Evolutionary conservation across 2,113 vertebrate species (phyloP).

Genomic region (Etia nguti): DNA sequence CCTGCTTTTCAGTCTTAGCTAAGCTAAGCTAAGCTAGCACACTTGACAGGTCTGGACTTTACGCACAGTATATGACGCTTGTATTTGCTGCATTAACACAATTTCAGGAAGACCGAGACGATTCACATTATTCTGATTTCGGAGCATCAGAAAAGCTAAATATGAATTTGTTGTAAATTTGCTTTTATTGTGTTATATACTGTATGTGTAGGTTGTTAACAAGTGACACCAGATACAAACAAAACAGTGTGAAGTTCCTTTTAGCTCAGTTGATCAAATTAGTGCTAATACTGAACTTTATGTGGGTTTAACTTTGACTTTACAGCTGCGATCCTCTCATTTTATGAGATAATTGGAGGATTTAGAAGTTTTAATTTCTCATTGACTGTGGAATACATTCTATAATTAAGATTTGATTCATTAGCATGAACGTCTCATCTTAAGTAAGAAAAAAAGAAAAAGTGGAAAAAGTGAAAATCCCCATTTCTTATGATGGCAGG

Average conservation of each 20-base stretch:
- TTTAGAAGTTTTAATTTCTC: background rate
- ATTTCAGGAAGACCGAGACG: background rate
- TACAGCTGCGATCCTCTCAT: background rate
- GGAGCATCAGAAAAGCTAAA: background rate
- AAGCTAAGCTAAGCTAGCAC: background rate
- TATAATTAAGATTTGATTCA: background rate
- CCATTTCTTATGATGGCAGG: fast-evolving
- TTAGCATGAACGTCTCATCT: background rate
- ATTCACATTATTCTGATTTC: background rate
- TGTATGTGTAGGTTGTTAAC: background rate
- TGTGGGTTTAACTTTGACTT: background rate
- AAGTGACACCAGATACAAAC: background rate
- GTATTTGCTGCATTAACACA: background rate
- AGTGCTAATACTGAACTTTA: background rate
- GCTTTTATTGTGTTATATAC: background rate
- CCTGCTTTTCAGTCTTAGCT: background rate
- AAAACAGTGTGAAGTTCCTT: background rate
- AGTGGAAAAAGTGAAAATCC: background rate
- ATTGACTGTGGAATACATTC: background rate
- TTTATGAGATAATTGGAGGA: background rate
- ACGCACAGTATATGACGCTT: fast-evolving
- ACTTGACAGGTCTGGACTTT: background rate
- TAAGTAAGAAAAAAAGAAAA: background rate
- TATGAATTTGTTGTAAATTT: background rate
- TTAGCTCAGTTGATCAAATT: background rate